Base-by-base conservation (phyloP, 2,888 invertebrate genomes). In the Dynastes hyllus region DNA sequence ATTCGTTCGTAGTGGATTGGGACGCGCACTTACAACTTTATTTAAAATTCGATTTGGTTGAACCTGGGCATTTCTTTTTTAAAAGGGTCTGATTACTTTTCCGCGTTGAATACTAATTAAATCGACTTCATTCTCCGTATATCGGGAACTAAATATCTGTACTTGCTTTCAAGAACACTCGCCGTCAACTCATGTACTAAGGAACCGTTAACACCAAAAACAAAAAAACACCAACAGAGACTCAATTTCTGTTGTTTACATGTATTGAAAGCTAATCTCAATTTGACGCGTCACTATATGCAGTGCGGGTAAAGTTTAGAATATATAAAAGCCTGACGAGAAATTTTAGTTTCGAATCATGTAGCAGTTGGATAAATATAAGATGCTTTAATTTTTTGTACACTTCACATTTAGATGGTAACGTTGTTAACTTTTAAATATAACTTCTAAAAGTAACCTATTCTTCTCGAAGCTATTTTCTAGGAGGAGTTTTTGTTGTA, bases 21-120 rank as follows among this genome's bases (percentile, higher is more conserved):
- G 77, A 79, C 79, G 80, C 63, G 79, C 79, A 81, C 80, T 82
- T 82, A 83, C 82, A 83, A 83, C 83, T 83, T 83, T 82, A 82
- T 83, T 83, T 81, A 81, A 82, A 82, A 82, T 82, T 83, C 81
- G 79, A 81, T 82, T 81, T 79, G 76, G 81, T 81, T 78, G 80
- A 53, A 81, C 76, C 79, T 79, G 81, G 78, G 81, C 82, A 81
- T 82, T 82, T 82, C 79, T 75, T 45, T 81, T n/a, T n/a, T n/a
- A n/a, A n/a, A n/a, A n/a, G n/a, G n/a, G n/a, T n/a, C 80, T 78
- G 78, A 75, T 78, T 80, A 81, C 81, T 79, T 67, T 79, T 76
- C 75, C 75, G 76, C 79, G 81, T 75, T 80, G 82, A 80, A 82
- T 82, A 81, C 80, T 81, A 82, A 82, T 82, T 82, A 82, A 80